Base-by-base conservation (phyloP, 2,888 invertebrate species). In the Rotaria socialis region DNA sequence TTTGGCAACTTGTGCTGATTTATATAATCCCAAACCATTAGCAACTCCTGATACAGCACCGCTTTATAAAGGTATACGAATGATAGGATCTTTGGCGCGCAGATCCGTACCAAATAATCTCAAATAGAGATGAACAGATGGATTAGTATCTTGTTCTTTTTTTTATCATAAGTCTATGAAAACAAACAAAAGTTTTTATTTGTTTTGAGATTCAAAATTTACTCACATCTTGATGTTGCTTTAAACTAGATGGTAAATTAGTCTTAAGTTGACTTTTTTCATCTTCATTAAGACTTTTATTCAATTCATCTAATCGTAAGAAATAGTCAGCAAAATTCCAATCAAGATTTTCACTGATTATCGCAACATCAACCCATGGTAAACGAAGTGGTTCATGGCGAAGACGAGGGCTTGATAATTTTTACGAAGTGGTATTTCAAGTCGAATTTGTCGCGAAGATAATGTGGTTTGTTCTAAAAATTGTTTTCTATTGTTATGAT, bases 281-380 rank as follows among this genome's bases (percentile, higher is more conserved):
- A 24, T 80, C 47, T 1, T 43, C 43, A 47, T 7, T 8, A 8
- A 47, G 11, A 47, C 3, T 41, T 47, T 80, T 80, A 47, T 22
- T 47, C 14, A 80, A 47, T 43, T 24, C 24, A 80, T 80, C 80
- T 24, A 80, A 47, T 24, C 80, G 43, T 24, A 80, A 47, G 43
- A 80, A 80, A 47, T 80, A 80, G 10, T 80, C 80, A 24, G 80
- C 80, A 47, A 80, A 47, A 47, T 80, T 80, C 80, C 80, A 80
- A 80, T 47, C 80, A 80, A 80, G 80, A 80, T 80, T 80, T 80
- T 80, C 80, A 80, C 6, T 47, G 5, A 80, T 47, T 10, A 80
- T 24, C n/a, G 80, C 80, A 43, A 22, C 10, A 80, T 80, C 80
- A 14, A 80, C 7, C 47, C 80, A 80, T 80, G 47, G 43, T 47